Base-by-base conservation (phyloP, 2,113 vertebrate species). In the Cyrtonyx montezumae region DNA sequence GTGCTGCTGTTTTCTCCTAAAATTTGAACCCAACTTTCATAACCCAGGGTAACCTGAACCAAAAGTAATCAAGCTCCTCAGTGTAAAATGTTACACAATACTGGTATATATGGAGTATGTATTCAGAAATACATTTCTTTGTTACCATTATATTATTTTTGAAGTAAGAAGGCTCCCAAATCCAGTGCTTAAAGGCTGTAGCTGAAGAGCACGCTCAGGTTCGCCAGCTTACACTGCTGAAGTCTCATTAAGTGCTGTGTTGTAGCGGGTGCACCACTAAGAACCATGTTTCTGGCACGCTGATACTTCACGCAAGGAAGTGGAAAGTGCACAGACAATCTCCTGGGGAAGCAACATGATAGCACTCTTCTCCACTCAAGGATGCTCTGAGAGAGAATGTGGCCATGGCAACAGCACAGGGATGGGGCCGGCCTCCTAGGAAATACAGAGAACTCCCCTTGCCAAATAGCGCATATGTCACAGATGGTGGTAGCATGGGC, bases 381-480 rank as follows among this genome's bases (percentile, higher is more conserved):
- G 80, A 79, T 79, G 74, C 61, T 88, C 19, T 45, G 53, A 81
- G 79, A 80, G 69, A 84, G 62, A 81, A 88, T 53, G 83, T 94
- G 85, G 77, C 92, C 86, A 92, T 92, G 88, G 95, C 88, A 96
- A 96, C 92, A 88, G 88, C 77, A 81, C 59, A 70, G 77, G 86
- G 61, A 65, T 93, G 84, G 55, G 77, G 18, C n/a, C 79, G 88
- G 62, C 79, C 78, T 91, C 77, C 36, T 4, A 73, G 92, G 77
- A 90, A 71, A 79, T 63, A 13, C n/a, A 79, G 76, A 84, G 83
- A 90, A 93, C 68, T 83, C 75, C 71, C 76, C 87, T 78, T 95
- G 94, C 94, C 92, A 95, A 88, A 77, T 1, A 55, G 53, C 6
- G 0, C 78, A 26, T 53, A 76, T 26, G 58, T 82, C 25, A 2